phyloP scores from a whole-genome alignment of 2,797 vertebrate species.

The Pipistrellus pygmaeus region DNA sequence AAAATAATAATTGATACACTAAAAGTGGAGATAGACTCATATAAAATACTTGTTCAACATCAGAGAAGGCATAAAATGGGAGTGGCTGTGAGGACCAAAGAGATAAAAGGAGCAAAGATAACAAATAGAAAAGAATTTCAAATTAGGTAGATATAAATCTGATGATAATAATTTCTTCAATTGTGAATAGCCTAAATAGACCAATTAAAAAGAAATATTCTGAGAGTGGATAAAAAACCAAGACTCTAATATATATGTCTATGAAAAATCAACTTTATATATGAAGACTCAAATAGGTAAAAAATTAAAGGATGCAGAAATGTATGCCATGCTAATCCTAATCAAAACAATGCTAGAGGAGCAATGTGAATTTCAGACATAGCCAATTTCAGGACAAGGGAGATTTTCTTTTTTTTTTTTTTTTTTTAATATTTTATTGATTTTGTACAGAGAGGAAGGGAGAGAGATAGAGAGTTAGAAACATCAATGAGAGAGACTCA shows the following conservation, averaged over 20 bases:
- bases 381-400: background rate
- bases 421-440: too few relatives aligned
- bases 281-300: background rate
- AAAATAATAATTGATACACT: background rate
- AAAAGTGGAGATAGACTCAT: background rate
- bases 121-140: background rate
- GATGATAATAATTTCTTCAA: background rate
- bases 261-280: slow-evolving; percentile 5
- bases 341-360: background rate
- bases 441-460: too few relatives aligned
- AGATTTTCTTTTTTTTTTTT: too few relatives aligned
- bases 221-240: background rate
- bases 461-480: too few relatives aligned
- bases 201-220: background rate
- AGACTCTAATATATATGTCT: background rate
- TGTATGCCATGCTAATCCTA: background rate
- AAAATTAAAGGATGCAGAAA: slow-evolving; percentile 15
- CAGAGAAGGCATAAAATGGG: background rate
- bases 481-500: too few relatives aligned
- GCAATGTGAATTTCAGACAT: background rate
- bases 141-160: background rate
- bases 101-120: background rate
- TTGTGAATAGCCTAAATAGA: background rate
- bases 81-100: rapidly evolving
- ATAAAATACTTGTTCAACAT: background rate